Percentiles rank a stretch among this genome's conserved stretches.
Conservation (phyloP, 2,888 invertebrate species). For the Leptopilina myrica region DNA sequence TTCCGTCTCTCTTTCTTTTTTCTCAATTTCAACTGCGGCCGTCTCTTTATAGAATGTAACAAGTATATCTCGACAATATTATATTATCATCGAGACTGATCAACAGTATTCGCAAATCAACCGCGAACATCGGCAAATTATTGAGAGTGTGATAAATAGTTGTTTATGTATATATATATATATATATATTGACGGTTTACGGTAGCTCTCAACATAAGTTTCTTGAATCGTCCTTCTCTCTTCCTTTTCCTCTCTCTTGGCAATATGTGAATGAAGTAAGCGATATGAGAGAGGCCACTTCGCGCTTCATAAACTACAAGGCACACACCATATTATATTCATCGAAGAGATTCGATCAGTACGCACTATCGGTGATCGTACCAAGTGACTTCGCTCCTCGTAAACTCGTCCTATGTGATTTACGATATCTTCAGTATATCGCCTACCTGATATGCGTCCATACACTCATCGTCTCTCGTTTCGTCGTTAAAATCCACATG, state of each 20-base stretch:
- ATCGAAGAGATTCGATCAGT: constrained; percentile 38
- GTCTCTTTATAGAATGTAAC: background rate
- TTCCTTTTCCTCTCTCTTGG: no score
- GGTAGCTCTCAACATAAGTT: constrained; percentile 27
- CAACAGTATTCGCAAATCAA: constrained; percentile 31
- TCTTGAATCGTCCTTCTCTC: constrained; percentile 17
- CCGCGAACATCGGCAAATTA: constrained; percentile 40
- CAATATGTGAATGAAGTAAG: constrained; percentile 26
- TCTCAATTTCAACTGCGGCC: background rate
- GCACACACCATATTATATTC: constrained; percentile 19
- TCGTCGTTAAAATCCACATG: constrained; percentile 24
- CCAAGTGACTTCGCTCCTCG: constrained; percentile 44
- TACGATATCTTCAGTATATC: constrained; percentile 45
- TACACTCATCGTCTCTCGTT: background rate
- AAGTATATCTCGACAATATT: constrained; percentile 32
- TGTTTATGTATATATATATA: no score
- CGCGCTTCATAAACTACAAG: constrained; percentile 38
- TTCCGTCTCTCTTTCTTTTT: background rate
- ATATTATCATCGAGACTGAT: constrained; percentile 19
- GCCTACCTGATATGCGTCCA: constrained; percentile 43
- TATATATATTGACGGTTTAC: constrained; percentile 16
- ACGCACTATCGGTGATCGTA: constrained; percentile 29
- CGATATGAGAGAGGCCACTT: background rate
- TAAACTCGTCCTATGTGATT: constrained; percentile 50
- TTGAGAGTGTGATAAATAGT: background rate